Conservation (phyloP, 1,140 invertebrate species). For the Brachionus plicatilis region DNA sequence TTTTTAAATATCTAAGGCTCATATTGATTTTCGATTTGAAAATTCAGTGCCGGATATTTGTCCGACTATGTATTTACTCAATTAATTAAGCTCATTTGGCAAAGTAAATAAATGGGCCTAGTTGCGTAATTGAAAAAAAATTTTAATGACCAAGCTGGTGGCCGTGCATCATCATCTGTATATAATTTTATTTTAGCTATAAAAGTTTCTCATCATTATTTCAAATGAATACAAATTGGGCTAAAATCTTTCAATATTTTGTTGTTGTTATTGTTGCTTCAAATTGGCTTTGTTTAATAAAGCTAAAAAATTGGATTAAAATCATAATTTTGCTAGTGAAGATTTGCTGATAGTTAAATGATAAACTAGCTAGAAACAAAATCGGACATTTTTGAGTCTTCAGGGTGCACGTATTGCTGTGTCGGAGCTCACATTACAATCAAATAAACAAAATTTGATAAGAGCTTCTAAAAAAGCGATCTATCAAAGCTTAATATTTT, state of each 20-base stretch:
- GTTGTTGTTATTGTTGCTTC: background rate
- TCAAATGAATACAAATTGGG: background rate
- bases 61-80: background rate
- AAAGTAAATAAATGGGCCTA: background rate
- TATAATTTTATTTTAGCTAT: background rate
- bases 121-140: background rate
- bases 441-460: background rate
- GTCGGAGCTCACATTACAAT: background rate
- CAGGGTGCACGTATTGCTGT: background rate
- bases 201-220: background rate
- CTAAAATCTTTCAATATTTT: background rate
- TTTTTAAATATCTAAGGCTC: background rate
- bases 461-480: background rate
- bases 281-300: background rate
- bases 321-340: background rate
- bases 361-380: background rate
- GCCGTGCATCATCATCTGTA: background rate
- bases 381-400: background rate
- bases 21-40: background rate
- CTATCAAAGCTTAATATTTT: background rate
- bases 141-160: background rate
- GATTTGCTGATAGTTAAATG: background rate
- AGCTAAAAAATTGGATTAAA: background rate
- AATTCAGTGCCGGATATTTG: background rate
- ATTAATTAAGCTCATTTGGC: background rate